Base-by-base conservation (phyloP, 2,888 invertebrate species). In the Drosophila anceps region DNA sequence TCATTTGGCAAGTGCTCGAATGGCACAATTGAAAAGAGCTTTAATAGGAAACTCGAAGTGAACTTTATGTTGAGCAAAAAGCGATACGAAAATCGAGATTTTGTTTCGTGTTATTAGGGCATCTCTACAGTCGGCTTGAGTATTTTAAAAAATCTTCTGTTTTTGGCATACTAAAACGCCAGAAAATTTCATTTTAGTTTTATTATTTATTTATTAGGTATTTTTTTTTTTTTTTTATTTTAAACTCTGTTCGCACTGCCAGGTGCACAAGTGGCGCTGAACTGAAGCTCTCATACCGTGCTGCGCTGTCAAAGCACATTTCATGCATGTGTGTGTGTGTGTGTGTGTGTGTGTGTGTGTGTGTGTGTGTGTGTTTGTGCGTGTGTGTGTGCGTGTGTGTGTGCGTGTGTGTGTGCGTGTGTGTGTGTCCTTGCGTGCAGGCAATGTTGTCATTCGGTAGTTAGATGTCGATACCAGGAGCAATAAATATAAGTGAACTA, bases 381-480 rank as follows among this genome's bases (percentile, higher is more conserved):
- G 13, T 43, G 27, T 54, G 12, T 51, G 62, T 63, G 27, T 27
- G 12, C 12, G n/a, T 10, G 7, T 27, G 27, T n/a, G n/a, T n/a
- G n/a, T n/a, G n/a, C n/a, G n/a, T n/a, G n/a, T n/a, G n/a, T n/a
- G n/a, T n/a, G n/a, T 15, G 15, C 35, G 53, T 24, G 43, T 48
- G 31, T 20, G 33, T 20, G 15, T 60, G 18, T 4, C 24, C 4
- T 8, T 15, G 24, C 15, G 46, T 46, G 27, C 10, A 29, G 43
- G 43, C 51, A 13, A 44, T 69, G 71, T 51, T 62, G 64, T 58
- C 20, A 41, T 63, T 35, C 15, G 37, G 65, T 48, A 48, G 73
- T 63, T 76, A 33, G 66, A 57, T 73, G 76, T 73, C 76, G 63
- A 79, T 76, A 73, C 44, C 79, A 76, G 63, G 53, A 24, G 18